Evolutionary conservation across 92 coral and sea anemone species (phyloP), one percentile per base, ranked within the genome.

Genomic region (Phenganax subtilis): DNA sequence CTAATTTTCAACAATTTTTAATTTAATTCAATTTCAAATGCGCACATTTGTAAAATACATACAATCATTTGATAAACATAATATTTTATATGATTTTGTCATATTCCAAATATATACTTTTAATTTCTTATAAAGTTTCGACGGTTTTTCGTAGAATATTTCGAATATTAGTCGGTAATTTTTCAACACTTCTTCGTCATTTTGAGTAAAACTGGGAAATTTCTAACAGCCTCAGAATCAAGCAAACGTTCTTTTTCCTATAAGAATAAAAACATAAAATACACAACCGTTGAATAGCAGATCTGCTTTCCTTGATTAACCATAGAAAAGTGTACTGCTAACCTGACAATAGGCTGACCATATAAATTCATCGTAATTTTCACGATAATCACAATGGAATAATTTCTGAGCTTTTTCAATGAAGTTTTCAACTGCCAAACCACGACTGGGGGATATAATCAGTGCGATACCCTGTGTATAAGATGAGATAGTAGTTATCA

Each of bases 231-330:
- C 11, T 68, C 73, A 68, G 54, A 30, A 12, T 10, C 31, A 37
- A n/a, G 73, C n/a, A 27, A 37, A 68, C 14, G 54, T 68, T 68
- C 54, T 17, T 68, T 68, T 68, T 68, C 73, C 73, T 68, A n/a
- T 6, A 28, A 37, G 20, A 68, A 68, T 10, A 30, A 8, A 30
- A 7, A 61, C 27, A 14, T 28, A 61, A 61, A 30, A 68, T 30
- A 52, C 5, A 17, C 7, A 11, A 64, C 27, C 16, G 37, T 64
- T 1, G 7, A 3, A 64, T 10, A 6, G 16, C 12, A 6, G 0
- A 12, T 0, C 17, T 59, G 16, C 20, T 15, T 6, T 59, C 20
- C 11, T 29, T 67, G 15, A 10, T 66, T 20, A 66, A 66, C 27
- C 72, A 16, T 66, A 20, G 27, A 67, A 20, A 67, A 3, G 12